phyloP scores from a whole-genome alignment of 2,113 vertebrate species.

The Acrocephalus arundinaceus region DNA sequence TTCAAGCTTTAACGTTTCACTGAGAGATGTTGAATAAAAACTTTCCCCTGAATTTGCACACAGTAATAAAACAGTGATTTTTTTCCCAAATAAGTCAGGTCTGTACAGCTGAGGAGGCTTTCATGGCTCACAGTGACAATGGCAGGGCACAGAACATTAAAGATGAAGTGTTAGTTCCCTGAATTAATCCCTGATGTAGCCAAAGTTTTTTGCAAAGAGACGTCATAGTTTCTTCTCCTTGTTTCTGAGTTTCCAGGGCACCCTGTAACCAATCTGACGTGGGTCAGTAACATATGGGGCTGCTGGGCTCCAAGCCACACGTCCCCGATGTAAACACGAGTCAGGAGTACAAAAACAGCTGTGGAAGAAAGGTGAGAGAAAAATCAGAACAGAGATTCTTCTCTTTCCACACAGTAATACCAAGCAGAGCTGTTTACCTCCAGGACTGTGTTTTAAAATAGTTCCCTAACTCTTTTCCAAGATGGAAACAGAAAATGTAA shows the following conservation, averaged over 20 bases:
- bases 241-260: conserved; percentile 20
- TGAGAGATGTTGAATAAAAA: neutral
- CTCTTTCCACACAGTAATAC: neutral
- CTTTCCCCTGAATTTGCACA: neutral
- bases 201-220: conserved; percentile 72
- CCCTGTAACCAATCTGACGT: conserved; percentile 70
- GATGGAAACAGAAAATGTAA: neutral
- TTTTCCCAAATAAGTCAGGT: neutral
- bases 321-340: conserved; percentile 84
- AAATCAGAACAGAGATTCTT: neutral
- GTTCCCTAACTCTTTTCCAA: neutral
- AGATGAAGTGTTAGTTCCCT: neutral
- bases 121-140: neutral
- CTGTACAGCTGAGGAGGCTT: neutral
- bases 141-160: neutral
- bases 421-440: neutral
- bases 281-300: conserved; percentile 76
- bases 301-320: conserved; percentile 81
- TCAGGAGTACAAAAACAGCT: conserved; percentile 79
- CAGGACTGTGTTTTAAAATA: neutral
- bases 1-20: neutral
- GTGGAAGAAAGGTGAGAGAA: conserved; percentile 1
- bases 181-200: neutral
- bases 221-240: neutral
- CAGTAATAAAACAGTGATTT: neutral